phyloP scores from a whole-genome alignment of 2,797 vertebrate species.

The Somateria mollissima region DNA sequence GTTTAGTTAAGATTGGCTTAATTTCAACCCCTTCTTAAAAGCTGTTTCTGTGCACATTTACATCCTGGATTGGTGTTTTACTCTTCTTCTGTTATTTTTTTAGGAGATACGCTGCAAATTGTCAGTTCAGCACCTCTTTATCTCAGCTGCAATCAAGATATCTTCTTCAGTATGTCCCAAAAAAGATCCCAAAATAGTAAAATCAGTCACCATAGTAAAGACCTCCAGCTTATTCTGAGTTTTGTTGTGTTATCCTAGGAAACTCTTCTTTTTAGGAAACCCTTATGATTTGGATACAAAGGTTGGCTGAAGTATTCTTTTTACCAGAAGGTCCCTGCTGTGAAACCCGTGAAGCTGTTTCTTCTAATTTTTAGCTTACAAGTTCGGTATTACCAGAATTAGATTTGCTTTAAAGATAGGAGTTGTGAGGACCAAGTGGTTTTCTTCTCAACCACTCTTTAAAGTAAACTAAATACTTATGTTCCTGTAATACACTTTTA shows the following conservation, averaged over 20 bases:
- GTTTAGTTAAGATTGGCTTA: neutral
- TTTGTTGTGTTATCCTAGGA: neutral
- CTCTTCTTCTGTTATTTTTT: neutral
- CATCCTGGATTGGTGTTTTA: neutral
- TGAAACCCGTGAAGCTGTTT: neutral
- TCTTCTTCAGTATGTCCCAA: neutral
- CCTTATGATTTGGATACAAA: neutral
- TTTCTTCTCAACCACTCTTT: neutral
- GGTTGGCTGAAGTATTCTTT: neutral
- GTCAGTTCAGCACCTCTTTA: neutral
- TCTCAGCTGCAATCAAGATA: neutral
- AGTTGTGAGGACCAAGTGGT: neutral
- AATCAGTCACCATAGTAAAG: neutral
- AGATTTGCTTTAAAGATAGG: neutral
- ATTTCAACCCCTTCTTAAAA: neutral
- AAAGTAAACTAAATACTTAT: neutral
- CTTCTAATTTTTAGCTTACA: neutral
- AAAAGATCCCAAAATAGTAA: neutral
- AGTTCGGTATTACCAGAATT: neutral
- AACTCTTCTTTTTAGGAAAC: neutral
- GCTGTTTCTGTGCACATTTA: neutral
- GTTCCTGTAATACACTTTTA: neutral
- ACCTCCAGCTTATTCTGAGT: neutral
- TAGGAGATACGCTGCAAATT: neutral
- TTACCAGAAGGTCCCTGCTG: neutral